Conservation (phyloP, 2,797 vertebrate genomes). For the Molossus molossus region DNA sequence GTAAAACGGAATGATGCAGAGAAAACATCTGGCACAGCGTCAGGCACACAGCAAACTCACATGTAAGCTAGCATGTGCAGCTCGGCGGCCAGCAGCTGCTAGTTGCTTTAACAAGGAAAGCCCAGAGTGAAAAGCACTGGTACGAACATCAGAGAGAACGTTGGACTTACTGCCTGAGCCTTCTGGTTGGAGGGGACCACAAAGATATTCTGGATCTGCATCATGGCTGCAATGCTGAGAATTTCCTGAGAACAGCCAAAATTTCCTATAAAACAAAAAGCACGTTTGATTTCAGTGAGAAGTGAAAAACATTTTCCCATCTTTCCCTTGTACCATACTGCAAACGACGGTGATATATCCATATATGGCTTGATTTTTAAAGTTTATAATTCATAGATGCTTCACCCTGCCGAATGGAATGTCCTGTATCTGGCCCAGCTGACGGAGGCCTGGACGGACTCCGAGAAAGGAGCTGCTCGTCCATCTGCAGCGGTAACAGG, state of each 20-base stretch:
- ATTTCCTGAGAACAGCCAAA: conserved; percentile 99
- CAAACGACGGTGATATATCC: not conserved
- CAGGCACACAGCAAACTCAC: not conserved
- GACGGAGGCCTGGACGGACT: not conserved
- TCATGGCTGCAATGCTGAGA: conserved; percentile 98
- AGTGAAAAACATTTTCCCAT: not conserved
- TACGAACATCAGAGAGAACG: not conserved
- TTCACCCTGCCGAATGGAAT: not conserved
- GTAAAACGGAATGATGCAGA: not conserved
- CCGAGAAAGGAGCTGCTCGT: not conserved
- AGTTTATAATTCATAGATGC: not conserved
- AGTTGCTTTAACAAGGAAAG: not conserved
- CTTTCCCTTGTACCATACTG: not conserved
- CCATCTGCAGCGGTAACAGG: accelerated
- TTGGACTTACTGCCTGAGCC: conserved; percentile 94
- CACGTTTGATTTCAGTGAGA: not conserved
- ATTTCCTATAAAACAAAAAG: conserved; percentile 90
- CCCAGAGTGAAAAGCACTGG: not conserved
- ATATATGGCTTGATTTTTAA: not conserved
- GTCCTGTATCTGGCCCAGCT: not conserved
- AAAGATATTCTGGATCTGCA: conserved; percentile 99
- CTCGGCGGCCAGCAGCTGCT: not conserved
- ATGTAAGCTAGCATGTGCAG: not conserved
- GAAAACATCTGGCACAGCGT: not conserved
- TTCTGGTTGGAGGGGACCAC: conserved; percentile 96